phyloP scores from a whole-genome alignment of 2,888 invertebrate genomes.

The Athrips mouffetella region DNA sequence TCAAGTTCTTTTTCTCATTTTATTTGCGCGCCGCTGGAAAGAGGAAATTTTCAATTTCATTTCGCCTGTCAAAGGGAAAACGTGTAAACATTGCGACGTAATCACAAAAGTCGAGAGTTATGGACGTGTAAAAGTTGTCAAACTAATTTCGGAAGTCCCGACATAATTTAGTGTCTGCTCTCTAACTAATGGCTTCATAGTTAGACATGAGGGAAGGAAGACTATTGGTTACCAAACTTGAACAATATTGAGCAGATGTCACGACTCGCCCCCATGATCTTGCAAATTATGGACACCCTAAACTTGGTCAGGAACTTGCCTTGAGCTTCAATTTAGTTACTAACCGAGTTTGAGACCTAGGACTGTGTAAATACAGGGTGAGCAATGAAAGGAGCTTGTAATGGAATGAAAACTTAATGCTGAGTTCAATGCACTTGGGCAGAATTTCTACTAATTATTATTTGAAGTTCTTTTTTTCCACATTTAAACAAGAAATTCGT shows the following conservation, averaged over 20 bases:
- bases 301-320: slow-evolving; percentile 1
- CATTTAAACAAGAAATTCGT: too few species aligned
- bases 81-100: neutral
- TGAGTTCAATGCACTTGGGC: too few species aligned
- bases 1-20: neutral
- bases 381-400: too few species aligned
- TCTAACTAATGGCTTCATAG: neutral
- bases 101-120: too few species aligned
- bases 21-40: neutral
- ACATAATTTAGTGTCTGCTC: slow-evolving; percentile 1
- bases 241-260: slow-evolving; percentile 10
- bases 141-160: neutral
- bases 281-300: slow-evolving; percentile 12
- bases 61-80: neutral
- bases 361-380: too few species aligned
- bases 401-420: too few species aligned
- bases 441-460: too few species aligned
- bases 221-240: neutral
- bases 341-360: neutral
- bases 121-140: too few species aligned
- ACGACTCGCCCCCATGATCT: slow-evolving; percentile 6
- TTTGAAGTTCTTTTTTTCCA: too few species aligned
- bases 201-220: neutral
- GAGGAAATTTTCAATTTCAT: neutral
- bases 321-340: slow-evolving; percentile 3